Percentiles rank a stretch among this genome's conserved stretches.
phyloP scores from a whole-genome alignment of 2,797 vertebrate genomes.

The Geotrypetes seraphini region DNA sequence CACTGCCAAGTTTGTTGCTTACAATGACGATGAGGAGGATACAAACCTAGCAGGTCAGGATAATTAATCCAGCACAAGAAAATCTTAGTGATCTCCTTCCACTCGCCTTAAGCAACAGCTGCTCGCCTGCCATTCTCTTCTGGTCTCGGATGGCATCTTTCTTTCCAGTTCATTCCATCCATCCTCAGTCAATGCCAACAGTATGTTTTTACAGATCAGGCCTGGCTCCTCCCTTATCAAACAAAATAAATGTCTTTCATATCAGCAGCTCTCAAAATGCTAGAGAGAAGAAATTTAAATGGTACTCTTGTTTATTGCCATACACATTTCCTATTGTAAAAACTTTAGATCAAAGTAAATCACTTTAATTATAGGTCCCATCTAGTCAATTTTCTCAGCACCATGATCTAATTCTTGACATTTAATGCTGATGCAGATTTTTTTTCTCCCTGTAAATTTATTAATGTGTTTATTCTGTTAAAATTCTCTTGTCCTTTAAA shows the following conservation, averaged over 20 bases:
- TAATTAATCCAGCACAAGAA: conserved; percentile 77
- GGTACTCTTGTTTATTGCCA: conserved; percentile 14
- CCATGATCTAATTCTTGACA: conserved; percentile 23
- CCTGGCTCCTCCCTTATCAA: conserved; percentile 67
- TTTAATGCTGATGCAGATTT: conserved; percentile 15
- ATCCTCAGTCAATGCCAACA: conserved; percentile 87
- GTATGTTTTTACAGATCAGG: conserved; percentile 68
- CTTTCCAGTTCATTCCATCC: conserved; percentile 85
- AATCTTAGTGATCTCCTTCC: conserved; percentile 83
- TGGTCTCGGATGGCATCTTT: conserved; percentile 88
- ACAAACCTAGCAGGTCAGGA: conserved; percentile 85
- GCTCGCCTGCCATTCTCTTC: conserved; percentile 79
- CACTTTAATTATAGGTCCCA: conserved; percentile 11
- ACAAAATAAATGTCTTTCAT: conserved; percentile 66
- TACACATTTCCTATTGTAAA: conserved; percentile 13
- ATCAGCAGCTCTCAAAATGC: conserved; percentile 69
- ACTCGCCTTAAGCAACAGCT: conserved; percentile 62
- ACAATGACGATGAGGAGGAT: conserved; percentile 85
- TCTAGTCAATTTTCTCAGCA: conserved; percentile 19
- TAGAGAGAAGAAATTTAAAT: conserved; percentile 54
- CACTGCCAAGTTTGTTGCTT: conserved; percentile 96
- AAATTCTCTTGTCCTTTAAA: conserved; percentile 12
- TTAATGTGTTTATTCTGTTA: conserved; percentile 17
- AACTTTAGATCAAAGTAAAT: conserved; percentile 12
- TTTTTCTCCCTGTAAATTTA: conserved; percentile 9